A percentile compares a stretch with the other conserved stretches of the same genome.
phyloP scores from a whole-genome alignment of 2,113 vertebrate species.

The Eulemur macaco region DNA sequence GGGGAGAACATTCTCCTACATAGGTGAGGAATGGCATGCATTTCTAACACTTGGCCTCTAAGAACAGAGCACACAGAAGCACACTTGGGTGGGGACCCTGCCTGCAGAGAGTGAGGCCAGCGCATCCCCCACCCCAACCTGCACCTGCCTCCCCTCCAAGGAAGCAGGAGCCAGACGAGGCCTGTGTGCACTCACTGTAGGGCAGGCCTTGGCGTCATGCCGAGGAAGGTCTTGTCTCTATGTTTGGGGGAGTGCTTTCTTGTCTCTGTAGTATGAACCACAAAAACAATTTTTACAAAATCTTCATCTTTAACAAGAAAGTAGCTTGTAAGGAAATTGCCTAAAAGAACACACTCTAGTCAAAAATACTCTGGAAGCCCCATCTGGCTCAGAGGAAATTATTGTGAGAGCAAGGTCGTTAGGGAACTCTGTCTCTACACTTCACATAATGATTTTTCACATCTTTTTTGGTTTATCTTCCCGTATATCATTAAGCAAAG shows the following conservation, averaged over 20 bases:
- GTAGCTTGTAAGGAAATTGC: background rate
- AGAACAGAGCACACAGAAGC: background rate
- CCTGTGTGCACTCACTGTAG: accelerated
- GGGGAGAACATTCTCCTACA: slow-evolving; percentile 49
- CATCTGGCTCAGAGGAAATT: background rate
- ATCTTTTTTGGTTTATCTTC: background rate
- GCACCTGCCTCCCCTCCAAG: background rate
- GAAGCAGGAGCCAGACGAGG: background rate
- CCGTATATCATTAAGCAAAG: background rate
- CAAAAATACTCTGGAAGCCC: background rate
- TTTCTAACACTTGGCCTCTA: slow-evolving; percentile 37
- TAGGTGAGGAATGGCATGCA: slow-evolving; percentile 70
- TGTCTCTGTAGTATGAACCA: background rate
- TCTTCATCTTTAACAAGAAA: background rate
- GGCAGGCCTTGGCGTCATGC: accelerated
- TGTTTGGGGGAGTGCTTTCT: accelerated
- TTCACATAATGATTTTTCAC: background rate
- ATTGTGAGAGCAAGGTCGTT: background rate
- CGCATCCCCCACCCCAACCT: background rate
- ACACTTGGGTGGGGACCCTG: accelerated
- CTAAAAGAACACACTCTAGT: background rate
- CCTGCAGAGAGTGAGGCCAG: accelerated
- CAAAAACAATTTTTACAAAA: background rate
- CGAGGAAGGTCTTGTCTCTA: background rate
- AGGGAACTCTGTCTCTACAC: background rate